Percentiles rank a stretch among this genome's conserved stretches.
phyloP scores from a whole-genome alignment of 2,113 vertebrate genomes.

The Bambusicola thoracicus region DNA sequence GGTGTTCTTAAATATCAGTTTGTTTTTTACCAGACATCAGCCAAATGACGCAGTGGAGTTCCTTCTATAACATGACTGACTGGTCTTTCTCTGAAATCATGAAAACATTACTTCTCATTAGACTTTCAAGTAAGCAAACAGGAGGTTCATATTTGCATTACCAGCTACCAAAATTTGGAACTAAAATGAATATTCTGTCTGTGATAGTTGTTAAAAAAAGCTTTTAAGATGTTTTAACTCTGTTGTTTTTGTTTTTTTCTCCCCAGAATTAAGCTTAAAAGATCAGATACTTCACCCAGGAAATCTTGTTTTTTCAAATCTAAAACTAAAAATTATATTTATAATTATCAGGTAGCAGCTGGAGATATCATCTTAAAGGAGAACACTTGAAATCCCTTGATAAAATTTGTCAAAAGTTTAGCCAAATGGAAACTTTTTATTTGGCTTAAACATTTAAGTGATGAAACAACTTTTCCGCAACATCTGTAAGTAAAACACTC shows the following conservation, averaged over 20 bases:
- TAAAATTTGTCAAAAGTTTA: background rate
- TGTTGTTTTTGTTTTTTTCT: background rate
- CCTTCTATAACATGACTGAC: background rate
- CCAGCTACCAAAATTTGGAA: background rate
- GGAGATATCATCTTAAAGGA: background rate
- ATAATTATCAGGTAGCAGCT: background rate
- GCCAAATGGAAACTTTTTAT: background rate
- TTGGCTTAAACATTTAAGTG: background rate
- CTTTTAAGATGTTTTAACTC: background rate
- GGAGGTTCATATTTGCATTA: background rate
- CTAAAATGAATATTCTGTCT: background rate
- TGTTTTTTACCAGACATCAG: background rate
- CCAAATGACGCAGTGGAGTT: background rate
- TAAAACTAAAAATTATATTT: background rate
- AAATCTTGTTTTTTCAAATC: background rate
- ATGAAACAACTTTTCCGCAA: background rate
- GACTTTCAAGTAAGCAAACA: background rate
- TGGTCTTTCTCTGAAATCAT: background rate
- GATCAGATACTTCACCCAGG: background rate
- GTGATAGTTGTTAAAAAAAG: background rate
- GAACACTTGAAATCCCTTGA: background rate
- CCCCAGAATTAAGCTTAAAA: background rate
- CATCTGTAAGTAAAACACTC: background rate
- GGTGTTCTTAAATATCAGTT: background rate
- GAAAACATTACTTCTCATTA: background rate